phyloP scores from a whole-genome alignment of 2,797 vertebrate genomes.

The Sebastes trivittatus region DNA sequence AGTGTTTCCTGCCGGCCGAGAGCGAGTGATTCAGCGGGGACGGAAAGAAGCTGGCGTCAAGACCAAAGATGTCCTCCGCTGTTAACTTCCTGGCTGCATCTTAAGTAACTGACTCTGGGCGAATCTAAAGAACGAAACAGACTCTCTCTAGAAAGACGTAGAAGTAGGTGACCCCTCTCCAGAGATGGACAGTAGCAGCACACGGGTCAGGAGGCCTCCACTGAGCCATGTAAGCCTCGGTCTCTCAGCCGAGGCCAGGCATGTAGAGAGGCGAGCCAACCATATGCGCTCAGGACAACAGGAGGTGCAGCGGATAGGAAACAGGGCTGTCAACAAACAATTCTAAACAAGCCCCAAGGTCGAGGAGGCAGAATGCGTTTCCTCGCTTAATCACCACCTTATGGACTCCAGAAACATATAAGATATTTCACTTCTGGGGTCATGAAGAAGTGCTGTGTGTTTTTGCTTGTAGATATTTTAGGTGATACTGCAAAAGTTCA shows the following conservation, averaged over 20 bases:
- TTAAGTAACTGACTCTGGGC: not conserved
- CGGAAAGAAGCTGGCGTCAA: constrained; percentile 35
- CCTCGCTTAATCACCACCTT: constrained; percentile 63
- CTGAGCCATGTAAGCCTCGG: constrained; percentile 64
- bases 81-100: not conserved
- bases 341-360: constrained; percentile 66
- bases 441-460: not conserved
- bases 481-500: constrained; percentile 31
- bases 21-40: constrained; percentile 29
- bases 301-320: constrained; percentile 70
- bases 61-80: constrained; percentile 35
- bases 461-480: constrained; percentile 33
- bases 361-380: constrained; percentile 43
- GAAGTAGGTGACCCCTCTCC: constrained; percentile 21
- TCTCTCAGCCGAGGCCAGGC: constrained; percentile 60
- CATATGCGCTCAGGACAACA: constrained; percentile 69
- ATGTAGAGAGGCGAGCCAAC: constrained; percentile 51
- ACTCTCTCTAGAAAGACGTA: too few relatives aligned
- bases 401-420: constrained; percentile 50
- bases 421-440: not conserved
- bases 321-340: constrained; percentile 75
- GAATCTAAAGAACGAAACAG: not conserved
- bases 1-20: constrained; percentile 55
- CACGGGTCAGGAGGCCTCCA: constrained; percentile 57
- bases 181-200: constrained; percentile 65